A percentile compares a stretch with the other conserved stretches of the same genome.
Conservation (phyloP, 2,888 invertebrate species). For the Polylopha cassiicola region DNA sequence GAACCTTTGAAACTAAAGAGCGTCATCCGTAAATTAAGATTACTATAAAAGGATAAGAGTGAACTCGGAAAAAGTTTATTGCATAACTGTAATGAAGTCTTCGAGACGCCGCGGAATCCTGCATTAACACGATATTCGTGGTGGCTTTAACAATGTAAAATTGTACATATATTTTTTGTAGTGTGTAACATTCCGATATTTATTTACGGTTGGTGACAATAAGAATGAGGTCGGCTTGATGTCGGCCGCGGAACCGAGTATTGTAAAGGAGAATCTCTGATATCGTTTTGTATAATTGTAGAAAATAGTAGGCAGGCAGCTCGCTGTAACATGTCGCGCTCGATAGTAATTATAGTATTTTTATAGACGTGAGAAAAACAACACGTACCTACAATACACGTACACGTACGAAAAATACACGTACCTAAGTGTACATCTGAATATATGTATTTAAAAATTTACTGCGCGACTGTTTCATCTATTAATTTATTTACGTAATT, state of each 20-base stretch:
- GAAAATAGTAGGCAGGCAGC: constrained; percentile 4
- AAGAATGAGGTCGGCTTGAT: constrained; percentile 20
- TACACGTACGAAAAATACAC: too few relatives aligned
- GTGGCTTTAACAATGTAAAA: constrained; percentile 13
- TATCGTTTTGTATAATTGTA: constrained; percentile 11
- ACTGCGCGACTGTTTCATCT: constrained; percentile 14
- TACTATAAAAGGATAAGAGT: too few relatives aligned
- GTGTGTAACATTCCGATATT: constrained; percentile 28
- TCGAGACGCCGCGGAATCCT: too few relatives aligned
- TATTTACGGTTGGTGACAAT: constrained; percentile 29
- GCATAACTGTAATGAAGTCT: too few relatives aligned
- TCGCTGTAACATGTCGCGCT: constrained; percentile 12
- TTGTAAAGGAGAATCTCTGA: constrained; percentile 16
- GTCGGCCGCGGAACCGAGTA: too few relatives aligned
- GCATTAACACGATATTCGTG: constrained; percentile 9
- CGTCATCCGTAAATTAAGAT: too few relatives aligned
- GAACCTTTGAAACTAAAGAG: too few relatives aligned
- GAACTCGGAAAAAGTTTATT: too few relatives aligned
- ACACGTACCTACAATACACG: too few relatives aligned
- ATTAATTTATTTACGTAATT: constrained; percentile 21
- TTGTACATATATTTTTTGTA: constrained; percentile 9
- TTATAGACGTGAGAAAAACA: constrained; percentile 34
- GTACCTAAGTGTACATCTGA: constrained; percentile 9
- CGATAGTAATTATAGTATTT: constrained; percentile 32
- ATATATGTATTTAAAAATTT: constrained; percentile 7